phyloP scores from a whole-genome alignment of 2,888 invertebrate genomes.

The Drosophila longiperda region DNA sequence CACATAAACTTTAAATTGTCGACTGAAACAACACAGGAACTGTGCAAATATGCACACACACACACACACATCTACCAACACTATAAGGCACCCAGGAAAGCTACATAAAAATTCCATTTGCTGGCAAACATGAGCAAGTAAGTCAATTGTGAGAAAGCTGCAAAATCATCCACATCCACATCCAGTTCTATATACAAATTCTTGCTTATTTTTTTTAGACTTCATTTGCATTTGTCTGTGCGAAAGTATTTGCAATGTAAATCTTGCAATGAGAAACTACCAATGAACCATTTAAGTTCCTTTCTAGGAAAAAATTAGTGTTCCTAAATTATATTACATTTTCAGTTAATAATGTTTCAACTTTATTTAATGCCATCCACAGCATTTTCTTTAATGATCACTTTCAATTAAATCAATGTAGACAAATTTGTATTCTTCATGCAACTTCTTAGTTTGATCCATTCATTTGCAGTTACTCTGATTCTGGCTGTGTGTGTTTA shows the following conservation, averaged over 20 bases:
- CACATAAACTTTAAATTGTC: constrained; percentile 66
- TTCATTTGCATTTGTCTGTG: constrained; percentile 57
- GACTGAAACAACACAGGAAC: constrained; percentile 46
- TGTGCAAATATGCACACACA: constrained; percentile 8
- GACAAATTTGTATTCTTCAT: neutral
- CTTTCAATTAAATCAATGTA: neutral
- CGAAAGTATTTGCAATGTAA: constrained; percentile 33
- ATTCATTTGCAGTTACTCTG: neutral
- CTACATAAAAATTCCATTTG: constrained; percentile 73
- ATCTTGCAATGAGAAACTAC: neutral
- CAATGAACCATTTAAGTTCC: neutral
- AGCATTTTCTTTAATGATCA: neutral
- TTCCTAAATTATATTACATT: neutral
- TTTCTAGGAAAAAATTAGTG: neutral
- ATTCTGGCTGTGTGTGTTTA: too few relatives aligned
- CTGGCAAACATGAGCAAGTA: constrained; percentile 45
- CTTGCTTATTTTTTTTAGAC: constrained; percentile 21
- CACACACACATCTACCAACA: neutral
- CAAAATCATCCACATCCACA: constrained; percentile 26
- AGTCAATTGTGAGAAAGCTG: constrained; percentile 26
- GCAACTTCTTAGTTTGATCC: neutral
- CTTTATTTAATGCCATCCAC: neutral
- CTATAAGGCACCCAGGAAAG: constrained; percentile 14
- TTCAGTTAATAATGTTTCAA: neutral
- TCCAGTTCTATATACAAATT: constrained; percentile 16